Conservation (phyloP, 2,113 vertebrate genomes). For the Phasianus colchicus region DNA sequence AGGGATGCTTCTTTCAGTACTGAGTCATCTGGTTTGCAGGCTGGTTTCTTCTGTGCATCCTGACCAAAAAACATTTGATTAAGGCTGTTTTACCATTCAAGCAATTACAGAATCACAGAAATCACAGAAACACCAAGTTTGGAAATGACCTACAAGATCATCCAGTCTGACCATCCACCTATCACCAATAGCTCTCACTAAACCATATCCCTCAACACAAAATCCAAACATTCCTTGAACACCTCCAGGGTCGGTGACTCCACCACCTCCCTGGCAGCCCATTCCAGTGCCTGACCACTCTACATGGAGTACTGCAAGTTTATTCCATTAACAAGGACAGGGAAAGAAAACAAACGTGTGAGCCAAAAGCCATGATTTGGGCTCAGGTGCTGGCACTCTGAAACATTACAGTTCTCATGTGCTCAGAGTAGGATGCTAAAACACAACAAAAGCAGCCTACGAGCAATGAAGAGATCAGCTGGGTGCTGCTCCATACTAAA, state of each 20-base stretch:
- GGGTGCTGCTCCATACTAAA: background rate
- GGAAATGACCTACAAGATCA: no score
- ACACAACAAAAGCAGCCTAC: background rate
- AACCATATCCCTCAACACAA: no score
- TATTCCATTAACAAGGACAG: background rate
- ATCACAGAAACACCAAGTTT: no score
- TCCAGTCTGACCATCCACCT: no score
- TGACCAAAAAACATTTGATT: conserved; percentile 17
- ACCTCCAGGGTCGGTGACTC: no score
- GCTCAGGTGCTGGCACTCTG: background rate
- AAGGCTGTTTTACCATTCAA: background rate
- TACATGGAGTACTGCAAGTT: background rate
- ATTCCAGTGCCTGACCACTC: no score
- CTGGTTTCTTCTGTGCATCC: background rate
- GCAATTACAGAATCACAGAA: background rate
- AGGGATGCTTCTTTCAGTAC: conserved; percentile 65
- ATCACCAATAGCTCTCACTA: no score
- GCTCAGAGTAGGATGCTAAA: background rate
- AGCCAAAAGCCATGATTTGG: background rate
- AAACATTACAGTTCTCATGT: accelerated
- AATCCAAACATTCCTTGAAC: no score
- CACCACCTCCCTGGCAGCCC: no score
- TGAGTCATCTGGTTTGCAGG: background rate
- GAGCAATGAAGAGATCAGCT: background rate
- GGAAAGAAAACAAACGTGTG: background rate